phyloP scores from a whole-genome alignment of 2,797 vertebrate species.

The Anas acuta region DNA sequence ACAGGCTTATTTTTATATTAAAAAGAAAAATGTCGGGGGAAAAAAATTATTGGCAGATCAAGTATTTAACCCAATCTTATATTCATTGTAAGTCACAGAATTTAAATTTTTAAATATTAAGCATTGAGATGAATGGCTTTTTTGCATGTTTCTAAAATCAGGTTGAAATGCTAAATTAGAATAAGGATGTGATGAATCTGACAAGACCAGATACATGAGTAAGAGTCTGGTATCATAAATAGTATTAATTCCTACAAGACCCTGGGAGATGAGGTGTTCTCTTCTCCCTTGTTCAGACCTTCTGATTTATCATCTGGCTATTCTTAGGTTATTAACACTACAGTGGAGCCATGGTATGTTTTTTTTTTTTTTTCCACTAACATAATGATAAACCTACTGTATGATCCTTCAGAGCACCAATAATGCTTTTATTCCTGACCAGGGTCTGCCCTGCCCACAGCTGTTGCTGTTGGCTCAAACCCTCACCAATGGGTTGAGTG shows the following conservation, averaged over 20 bases:
- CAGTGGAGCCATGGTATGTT: rapidly evolving
- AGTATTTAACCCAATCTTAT: background rate
- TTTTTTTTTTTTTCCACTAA: too few species aligned
- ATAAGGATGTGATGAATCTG: background rate
- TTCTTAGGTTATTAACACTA: rapidly evolving
- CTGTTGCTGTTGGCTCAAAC: background rate
- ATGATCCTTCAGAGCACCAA: background rate
- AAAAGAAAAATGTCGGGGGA: background rate
- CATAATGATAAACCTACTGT: rapidly evolving
- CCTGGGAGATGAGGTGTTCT: background rate
- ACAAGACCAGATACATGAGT: background rate
- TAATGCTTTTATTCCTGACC: background rate
- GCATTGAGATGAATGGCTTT: background rate
- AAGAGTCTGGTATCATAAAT: background rate
- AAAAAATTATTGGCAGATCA: background rate
- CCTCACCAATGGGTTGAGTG: background rate
- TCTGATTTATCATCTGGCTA: background rate
- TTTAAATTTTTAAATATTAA: background rate
- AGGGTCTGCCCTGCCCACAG: background rate
- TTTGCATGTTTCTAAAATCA: background rate
- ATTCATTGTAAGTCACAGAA: background rate
- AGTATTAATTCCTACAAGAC: background rate
- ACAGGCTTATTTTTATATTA: background rate
- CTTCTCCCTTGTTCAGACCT: background rate
- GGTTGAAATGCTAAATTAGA: background rate